Percentiles rank a stretch among this genome's conserved stretches.
These are phyloP conservation scores for Epirrhoe tristata DNA, from an alignment of 2,888 invertebrate species.

Conservation along the genomic window DNA sequence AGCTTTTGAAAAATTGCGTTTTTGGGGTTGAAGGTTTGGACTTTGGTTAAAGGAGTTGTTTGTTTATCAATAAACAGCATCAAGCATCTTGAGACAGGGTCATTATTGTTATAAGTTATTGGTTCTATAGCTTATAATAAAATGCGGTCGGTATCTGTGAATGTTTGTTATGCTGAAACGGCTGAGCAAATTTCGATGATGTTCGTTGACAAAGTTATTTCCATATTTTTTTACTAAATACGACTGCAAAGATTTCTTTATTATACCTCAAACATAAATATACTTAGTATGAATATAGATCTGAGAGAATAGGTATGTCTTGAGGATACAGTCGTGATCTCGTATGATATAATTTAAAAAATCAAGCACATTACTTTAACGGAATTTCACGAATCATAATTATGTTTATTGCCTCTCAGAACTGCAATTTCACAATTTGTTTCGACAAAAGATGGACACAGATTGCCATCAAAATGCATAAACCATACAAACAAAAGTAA, in stretches of 20 bases:
- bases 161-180: too few species aligned
- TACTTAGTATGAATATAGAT: too few species aligned
- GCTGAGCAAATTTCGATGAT: too few species aligned
- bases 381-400: neutral
- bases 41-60: constrained; percentile 5
- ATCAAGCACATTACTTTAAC: neutral
- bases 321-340: too few species aligned
- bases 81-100: neutral
- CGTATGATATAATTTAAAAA: too few species aligned
- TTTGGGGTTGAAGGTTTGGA: constrained; percentile 41
- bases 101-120: neutral
- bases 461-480: constrained; percentile 33
- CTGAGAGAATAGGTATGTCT: too few species aligned
- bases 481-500: constrained; percentile 37
- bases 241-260: too few species aligned
- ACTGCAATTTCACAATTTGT: constrained; percentile 10
- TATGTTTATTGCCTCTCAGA: neutral
- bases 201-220: too few species aligned
- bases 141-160: too few species aligned
- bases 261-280: too few species aligned
- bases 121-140: too few species aligned
- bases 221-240: too few species aligned
- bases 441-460: constrained; percentile 19
- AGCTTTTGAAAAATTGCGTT: constrained; percentile 52
- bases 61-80: neutral